Conservation (phyloP, 2,888 invertebrate species). For the Dolichomitus sp. region DNA sequence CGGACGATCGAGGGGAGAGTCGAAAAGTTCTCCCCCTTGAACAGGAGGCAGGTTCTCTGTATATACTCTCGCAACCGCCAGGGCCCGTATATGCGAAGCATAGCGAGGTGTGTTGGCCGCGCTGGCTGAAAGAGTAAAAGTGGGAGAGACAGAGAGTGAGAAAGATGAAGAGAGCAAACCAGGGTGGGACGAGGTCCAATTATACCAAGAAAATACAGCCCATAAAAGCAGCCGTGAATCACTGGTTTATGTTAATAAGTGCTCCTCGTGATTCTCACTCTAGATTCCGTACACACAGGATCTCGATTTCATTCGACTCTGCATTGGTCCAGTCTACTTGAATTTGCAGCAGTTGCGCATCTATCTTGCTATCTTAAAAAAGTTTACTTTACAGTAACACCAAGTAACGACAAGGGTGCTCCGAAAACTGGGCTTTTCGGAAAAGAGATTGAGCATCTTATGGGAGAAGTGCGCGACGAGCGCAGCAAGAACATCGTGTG, state of each 20-base stretch:
- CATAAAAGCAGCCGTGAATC: constrained; percentile 26
- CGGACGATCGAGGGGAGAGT: constrained; percentile 7
- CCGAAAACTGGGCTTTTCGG: too few relatives aligned
- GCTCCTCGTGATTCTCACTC: constrained; percentile 15
- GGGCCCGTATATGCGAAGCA: neutral
- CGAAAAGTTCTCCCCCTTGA: neutral
- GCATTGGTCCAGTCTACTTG: neutral
- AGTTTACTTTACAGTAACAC: too few relatives aligned
- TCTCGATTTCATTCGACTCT: constrained; percentile 19
- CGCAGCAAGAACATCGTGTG: too few relatives aligned
- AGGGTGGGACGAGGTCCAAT: constrained; percentile 14
- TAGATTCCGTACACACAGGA: neutral
- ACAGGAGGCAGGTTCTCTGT: neutral
- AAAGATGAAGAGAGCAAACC: neutral
- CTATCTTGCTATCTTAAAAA: neutral
- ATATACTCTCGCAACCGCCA: neutral
- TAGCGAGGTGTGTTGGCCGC: neutral
- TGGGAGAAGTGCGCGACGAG: too few relatives aligned
- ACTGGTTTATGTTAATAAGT: constrained; percentile 24
- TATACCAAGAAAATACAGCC: constrained; percentile 29
- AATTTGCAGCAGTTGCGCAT: neutral
- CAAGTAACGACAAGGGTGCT: too few relatives aligned
- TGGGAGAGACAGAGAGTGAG: neutral
- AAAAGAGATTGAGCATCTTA: too few relatives aligned
- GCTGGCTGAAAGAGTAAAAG: neutral